A percentile compares a stretch with the other conserved stretches of the same genome.
phyloP scores from a whole-genome alignment of 2,113 vertebrate species.

The Atherinomorus stipes region DNA sequence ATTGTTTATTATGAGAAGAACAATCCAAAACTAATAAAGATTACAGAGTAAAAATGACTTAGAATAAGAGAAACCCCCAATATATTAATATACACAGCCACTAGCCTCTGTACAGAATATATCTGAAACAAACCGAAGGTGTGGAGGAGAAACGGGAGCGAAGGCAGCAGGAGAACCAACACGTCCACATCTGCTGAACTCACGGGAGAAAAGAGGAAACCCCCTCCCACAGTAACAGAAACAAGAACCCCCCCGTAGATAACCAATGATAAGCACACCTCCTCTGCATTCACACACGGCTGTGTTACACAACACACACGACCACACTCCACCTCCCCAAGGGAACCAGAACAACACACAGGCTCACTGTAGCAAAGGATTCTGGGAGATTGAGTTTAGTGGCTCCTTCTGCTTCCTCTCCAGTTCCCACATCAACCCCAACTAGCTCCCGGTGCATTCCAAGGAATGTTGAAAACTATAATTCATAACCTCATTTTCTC shows the following conservation, averaged over 20 bases:
- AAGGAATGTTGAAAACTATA: slow-evolving; percentile 50
- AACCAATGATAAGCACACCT: slow-evolving; percentile 48
- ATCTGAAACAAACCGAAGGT: slow-evolving; percentile 33
- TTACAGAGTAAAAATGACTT: slow-evolving; percentile 50
- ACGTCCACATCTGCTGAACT: slow-evolving; percentile 14
- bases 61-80: slow-evolving; percentile 55
- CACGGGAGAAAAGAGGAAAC: neutral
- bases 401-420: slow-evolving; percentile 39
- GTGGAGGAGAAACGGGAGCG: slow-evolving; percentile 1
- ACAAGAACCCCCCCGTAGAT: slow-evolving; percentile 56
- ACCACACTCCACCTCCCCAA: slow-evolving; percentile 36
- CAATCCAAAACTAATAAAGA: slow-evolving; percentile 25
- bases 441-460: slow-evolving; percentile 44
- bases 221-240: slow-evolving; percentile 12
- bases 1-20: slow-evolving; percentile 59
- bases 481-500: slow-evolving; percentile 1
- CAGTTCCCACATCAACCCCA: slow-evolving; percentile 38
- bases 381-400: slow-evolving; percentile 77
- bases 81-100: slow-evolving; percentile 84
- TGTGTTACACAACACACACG: slow-evolving; percentile 47
- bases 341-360: slow-evolving; percentile 49
- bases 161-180: slow-evolving; percentile 17
- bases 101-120: slow-evolving; percentile 73
- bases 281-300: slow-evolving; percentile 69
- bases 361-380: slow-evolving; percentile 79